Conservation (phyloP, 2,113 vertebrate genomes). For the Mola mola region DNA sequence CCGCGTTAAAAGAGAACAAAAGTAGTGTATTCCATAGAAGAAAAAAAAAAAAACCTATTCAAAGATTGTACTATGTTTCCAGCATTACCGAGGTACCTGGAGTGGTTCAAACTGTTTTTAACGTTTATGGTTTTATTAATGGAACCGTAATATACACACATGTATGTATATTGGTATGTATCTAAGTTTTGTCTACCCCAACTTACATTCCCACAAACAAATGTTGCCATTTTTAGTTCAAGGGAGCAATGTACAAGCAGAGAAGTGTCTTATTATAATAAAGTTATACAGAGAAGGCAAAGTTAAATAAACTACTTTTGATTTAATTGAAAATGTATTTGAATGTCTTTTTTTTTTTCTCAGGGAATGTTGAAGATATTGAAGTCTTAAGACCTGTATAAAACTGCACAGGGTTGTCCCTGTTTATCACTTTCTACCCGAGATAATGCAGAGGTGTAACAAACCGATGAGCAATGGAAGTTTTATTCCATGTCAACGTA, state of each 20-base stretch:
- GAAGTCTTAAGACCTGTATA: background rate
- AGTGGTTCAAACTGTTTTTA: conserved; percentile 80
- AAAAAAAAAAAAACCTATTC: conserved; percentile 77
- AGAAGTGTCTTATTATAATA: conserved; percentile 90
- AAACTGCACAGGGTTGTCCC: background rate
- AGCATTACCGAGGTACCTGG: conserved; percentile 82
- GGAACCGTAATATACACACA: conserved; percentile 84
- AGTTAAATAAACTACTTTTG: conserved; percentile 87
- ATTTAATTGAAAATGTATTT: conserved; percentile 80
- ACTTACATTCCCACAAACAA: conserved; percentile 87
- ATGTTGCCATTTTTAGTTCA: conserved; percentile 88
- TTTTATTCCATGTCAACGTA: too few species aligned
- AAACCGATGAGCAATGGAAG: too few species aligned
- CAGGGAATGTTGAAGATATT: background rate
- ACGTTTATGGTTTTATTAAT: conserved; percentile 85
- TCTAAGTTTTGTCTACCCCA: conserved; percentile 85
- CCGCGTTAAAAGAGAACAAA: conserved; percentile 78
- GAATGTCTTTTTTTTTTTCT: conserved; percentile 44
- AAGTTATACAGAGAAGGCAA: conserved; percentile 86
- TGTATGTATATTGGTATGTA: conserved; percentile 88
- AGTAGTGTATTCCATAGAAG: conserved; percentile 75
- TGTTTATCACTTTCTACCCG: too few species aligned
- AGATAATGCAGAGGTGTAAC: too few species aligned
- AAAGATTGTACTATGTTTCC: conserved; percentile 85
- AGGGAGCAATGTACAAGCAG: conserved; percentile 89